Conservation (phyloP, 2,113 vertebrate species). For the Poeciliopsis turrubarensis region DNA sequence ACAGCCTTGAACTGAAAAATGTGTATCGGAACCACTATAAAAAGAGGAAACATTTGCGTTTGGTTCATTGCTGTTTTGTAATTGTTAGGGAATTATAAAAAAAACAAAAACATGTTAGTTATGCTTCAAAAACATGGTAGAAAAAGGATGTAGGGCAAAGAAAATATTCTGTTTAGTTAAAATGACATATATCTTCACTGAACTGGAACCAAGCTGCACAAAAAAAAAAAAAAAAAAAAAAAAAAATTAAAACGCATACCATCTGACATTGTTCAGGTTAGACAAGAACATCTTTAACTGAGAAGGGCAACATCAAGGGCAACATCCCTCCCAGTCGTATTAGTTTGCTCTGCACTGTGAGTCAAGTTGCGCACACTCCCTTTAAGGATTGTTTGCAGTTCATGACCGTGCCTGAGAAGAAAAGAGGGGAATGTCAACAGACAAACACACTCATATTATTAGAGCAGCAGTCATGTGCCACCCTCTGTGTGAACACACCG, state of each 20-base stretch:
- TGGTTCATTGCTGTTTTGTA: too few relatives aligned
- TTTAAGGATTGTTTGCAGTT: constrained; percentile 58
- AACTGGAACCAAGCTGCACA: too few relatives aligned
- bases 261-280: constrained; percentile 24
- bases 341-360: constrained; percentile 33
- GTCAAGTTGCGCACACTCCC: constrained; percentile 33
- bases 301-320: constrained; percentile 53
- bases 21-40: not conserved
- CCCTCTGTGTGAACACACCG: constrained; percentile 29
- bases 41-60: not conserved
- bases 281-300: constrained; percentile 45
- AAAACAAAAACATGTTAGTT: not conserved
- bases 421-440: constrained; percentile 49
- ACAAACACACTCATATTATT: constrained; percentile 55
- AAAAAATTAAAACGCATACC: too few relatives aligned
- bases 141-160: not conserved
- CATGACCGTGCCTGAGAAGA: constrained; percentile 50
- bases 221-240: too few relatives aligned
- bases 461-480: constrained; percentile 64
- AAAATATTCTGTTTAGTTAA: too few relatives aligned
- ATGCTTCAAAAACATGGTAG: too few relatives aligned
- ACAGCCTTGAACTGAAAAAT: not conserved
- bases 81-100: too few relatives aligned
- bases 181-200: too few relatives aligned
- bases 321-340: constrained; percentile 43